Evolutionary conservation across 1,140 invertebrate species (phyloP), one percentile per base, ranked within the genome.

Genomic region (Neodiprion pinetum): DNA sequence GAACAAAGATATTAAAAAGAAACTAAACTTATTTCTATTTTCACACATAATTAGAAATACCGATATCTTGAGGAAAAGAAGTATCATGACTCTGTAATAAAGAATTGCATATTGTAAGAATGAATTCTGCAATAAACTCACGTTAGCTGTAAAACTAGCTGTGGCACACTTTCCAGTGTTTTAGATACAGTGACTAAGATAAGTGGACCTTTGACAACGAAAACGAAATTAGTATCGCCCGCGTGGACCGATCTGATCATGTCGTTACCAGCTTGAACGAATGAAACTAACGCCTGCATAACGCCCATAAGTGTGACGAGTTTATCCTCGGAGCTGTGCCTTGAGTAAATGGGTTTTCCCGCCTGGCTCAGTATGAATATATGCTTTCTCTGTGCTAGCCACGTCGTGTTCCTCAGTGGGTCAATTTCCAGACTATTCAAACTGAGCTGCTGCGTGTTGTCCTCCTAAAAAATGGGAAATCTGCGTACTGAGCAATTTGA

Each of bases 291-390:
- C 7, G 97, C 97, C 88, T 98, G 97, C 90, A 99, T 97, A 0
- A 99, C 95, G 12, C 97, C 98, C 91, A 97, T 98, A 11, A 98
- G 88, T 5, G 97, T 97, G 0, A 96, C 97, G 78, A 98, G 87
- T 87, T 97, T 96, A 81, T 98, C 97, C 91, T 99, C 98, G 85
- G 94, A 96, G 72, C 97, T 85, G 71, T 90, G 96, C 92, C 97
- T 92, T 47, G 96, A 96, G 88, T 98, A 99, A 76, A 99, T 96
- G 23, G 97, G 97, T 89, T 99, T 99, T 11, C 97, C 97, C 17
- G 97, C 95, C 83, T 96, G 94, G 89, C 97, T 98, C 9, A 99
- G 86, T 78, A 99, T 95, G 88, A 99, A 98, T 53, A 99, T 92
- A 89, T 99, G 97, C 85, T 97, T 97, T 71, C 93, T 94, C 78